Evolutionary conservation across 2,797 vertebrate genomes (phyloP).

Genomic region (Poecilia wingei): DNA sequence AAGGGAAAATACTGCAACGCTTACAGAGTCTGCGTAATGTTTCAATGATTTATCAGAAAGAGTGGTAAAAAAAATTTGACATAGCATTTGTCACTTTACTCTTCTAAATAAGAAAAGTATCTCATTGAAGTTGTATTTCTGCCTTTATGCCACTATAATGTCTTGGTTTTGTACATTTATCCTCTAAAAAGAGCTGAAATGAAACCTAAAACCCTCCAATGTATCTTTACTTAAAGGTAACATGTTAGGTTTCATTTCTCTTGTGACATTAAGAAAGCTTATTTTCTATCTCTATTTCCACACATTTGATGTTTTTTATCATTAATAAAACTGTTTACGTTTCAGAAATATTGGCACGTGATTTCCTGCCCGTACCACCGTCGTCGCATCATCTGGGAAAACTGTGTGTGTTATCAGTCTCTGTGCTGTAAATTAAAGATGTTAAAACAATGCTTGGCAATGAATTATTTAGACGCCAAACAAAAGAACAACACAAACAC

Average conservation of each 20-base stretch:
- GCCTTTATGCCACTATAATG: neutral
- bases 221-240: neutral
- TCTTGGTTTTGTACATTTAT: neutral
- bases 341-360: conserved; percentile 11
- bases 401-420: conserved; percentile 4
- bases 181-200: neutral
- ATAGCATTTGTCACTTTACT: neutral
- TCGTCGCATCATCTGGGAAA: neutral
- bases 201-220: neutral
- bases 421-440: conserved; percentile 43
- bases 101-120: neutral
- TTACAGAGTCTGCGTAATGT: neutral
- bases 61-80: neutral
- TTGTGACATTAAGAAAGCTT: conserved; percentile 3
- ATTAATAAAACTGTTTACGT: conserved; percentile 16
- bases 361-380: neutral
- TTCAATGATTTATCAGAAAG: neutral
- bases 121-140: neutral
- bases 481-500: conserved; percentile 13
- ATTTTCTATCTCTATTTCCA: neutral
- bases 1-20: neutral
- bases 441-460: conserved; percentile 39
- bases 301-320: neutral
- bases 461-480: conserved; percentile 48
- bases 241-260: neutral